Conservation (phyloP, 2,113 vertebrate genomes). For the Vanacampus margaritifer region DNA sequence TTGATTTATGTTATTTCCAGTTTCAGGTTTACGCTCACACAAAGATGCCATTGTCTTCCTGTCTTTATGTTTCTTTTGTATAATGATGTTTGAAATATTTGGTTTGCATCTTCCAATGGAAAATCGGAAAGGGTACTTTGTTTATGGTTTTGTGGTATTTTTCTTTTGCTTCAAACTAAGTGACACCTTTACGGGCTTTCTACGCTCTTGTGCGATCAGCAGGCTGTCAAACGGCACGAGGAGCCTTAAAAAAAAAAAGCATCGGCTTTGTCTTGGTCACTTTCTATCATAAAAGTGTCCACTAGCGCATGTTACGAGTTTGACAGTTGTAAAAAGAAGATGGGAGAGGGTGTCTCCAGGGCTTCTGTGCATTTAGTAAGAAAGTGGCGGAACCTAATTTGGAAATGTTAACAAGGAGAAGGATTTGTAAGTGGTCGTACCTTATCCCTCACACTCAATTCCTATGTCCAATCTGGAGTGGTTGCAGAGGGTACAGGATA, state of each 20-base stretch:
- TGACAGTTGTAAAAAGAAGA: constrained; percentile 9
- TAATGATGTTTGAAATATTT: constrained; percentile 23
- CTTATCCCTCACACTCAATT: not conserved
- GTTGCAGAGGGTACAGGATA: constrained; percentile 40
- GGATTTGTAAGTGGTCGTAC: not conserved
- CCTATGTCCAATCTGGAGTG: constrained; percentile 35
- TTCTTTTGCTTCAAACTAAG: constrained; percentile 1
- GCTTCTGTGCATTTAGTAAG: constrained; percentile 14
- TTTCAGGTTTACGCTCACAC: constrained; percentile 15
- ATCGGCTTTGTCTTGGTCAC: constrained; percentile 19
- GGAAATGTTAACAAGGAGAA: constrained; percentile 17
- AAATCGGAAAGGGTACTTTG: constrained; percentile 9
- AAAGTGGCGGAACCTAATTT: not conserved
- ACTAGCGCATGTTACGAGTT: constrained; percentile 14
- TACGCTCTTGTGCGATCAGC: constrained; percentile 11
- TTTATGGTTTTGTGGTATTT: not conserved
- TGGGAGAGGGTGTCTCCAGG: not conserved
- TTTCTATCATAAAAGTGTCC: constrained; percentile 25
- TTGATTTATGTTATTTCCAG: constrained; percentile 38
- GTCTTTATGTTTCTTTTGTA: constrained; percentile 8
- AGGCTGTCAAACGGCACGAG: constrained; percentile 1
- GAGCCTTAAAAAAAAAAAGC: constrained; percentile 18
- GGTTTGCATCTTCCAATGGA: constrained; percentile 2
- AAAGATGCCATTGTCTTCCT: constrained; percentile 26
- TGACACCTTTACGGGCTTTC: not conserved